Conservation (phyloP, 2,797 vertebrate species). For the Synaphobranchus kaupii region DNA sequence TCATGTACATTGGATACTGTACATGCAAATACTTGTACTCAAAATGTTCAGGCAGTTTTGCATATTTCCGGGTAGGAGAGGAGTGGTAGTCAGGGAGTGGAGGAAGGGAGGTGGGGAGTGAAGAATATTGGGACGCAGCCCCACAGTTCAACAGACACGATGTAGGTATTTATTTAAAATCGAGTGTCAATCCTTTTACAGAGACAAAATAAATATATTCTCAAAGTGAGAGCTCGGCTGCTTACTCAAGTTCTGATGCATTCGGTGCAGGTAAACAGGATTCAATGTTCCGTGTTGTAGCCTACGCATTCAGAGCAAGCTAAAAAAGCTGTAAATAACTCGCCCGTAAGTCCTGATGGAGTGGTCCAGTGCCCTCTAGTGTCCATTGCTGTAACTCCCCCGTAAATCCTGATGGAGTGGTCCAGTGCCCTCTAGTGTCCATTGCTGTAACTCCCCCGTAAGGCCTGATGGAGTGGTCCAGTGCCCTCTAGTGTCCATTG, state of each 20-base stretch:
- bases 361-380: too few species aligned
- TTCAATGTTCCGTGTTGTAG: slow-evolving; percentile 27
- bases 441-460: slow-evolving; percentile 64
- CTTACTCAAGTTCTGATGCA: background rate
- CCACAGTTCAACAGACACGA: slow-evolving; percentile 49
- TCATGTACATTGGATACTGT: too few species aligned
- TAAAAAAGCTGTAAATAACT: too few species aligned
- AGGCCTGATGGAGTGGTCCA: slow-evolving; percentile 45
- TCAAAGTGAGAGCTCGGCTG: background rate
- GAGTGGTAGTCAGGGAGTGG: too few species aligned
- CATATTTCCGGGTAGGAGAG: too few species aligned
- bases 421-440: slow-evolving; percentile 53
- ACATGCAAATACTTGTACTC: too few species aligned
- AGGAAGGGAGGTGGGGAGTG: too few species aligned
- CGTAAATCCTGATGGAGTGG: slow-evolving; percentile 48
- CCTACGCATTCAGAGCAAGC: slow-evolving; percentile 54
- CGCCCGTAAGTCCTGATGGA: too few species aligned
- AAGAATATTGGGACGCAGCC: too few species aligned
- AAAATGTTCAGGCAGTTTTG: too few species aligned
- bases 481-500: slow-evolving; percentile 61
- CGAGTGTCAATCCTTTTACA: slow-evolving; percentile 59
- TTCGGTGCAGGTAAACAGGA: background rate
- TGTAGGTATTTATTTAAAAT: slow-evolving; percentile 39
- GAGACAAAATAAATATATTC: slow-evolving; percentile 70
- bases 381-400: too few species aligned